Evolutionary conservation across 2,888 invertebrate genomes (phyloP), one percentile per base, ranked within the genome.

Genomic region (Ormyrus nitidulus): DNA sequence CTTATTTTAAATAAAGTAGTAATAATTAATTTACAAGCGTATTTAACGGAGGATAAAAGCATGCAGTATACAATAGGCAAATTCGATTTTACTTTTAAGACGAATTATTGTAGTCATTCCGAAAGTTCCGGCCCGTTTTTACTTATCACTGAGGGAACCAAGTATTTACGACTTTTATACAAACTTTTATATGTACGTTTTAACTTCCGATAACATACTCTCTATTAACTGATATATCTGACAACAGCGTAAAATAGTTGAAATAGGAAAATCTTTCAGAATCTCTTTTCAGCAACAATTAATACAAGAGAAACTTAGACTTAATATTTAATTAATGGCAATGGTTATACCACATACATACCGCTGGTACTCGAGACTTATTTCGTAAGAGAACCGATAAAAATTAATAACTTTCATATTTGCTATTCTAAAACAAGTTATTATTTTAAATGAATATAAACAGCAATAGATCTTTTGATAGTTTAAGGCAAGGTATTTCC

Each of bases 81-180:
- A 80, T 46, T 19, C 48, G 11, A 53, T 44, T 69, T 56, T 73
- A 61, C 53, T 49, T 51, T 72, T 70, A 72, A 58, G 58, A 49
- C 9, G 58, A 73, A 76, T 79, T 74, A 61, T 78, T 70, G 54
- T 79, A 79, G 65, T 70, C 74, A 82, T 77, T 82, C 68, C 77
- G 34, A 72, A 80, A 80, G 69, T 73, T 80, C 68, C 62, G 80
- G 77, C 58, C 62, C 74, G n/a, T 11, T 80, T 79, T 71, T 80
- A 77, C 71, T 80, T 80, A 82, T 79, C 66, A 65, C 65, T 61
- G 53, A 71, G 13, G 46, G 49, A 82, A 72, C 19, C 62, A 68
- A 66, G 66, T 65, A 74, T 78, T 75, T 51, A 19, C 46, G 53
- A 74, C 53, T 56, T 77, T 79, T 73, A 64, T 13, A 76, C 78